Evolutionary conservation across 2,888 invertebrate genomes (phyloP).

Genomic region (Cerastoderma edule): DNA sequence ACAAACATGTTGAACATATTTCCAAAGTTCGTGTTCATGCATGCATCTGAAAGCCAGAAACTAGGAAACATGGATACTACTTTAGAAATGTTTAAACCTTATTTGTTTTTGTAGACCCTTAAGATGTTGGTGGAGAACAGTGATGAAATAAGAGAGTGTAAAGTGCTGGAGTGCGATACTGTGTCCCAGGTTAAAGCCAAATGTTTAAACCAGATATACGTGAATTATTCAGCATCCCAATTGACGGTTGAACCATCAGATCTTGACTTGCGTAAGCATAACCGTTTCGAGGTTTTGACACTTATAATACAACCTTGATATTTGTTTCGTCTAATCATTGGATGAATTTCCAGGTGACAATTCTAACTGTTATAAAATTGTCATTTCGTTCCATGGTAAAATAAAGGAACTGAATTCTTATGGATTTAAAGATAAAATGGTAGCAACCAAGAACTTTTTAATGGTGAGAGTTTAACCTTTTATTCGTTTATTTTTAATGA

Average conservation of each 20-base stretch:
- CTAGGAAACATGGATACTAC: too few relatives aligned
- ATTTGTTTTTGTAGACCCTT: constrained; percentile 35
- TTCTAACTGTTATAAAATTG: neutral
- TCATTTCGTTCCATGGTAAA: neutral
- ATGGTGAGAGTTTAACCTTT: too few relatives aligned
- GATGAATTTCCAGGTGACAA: neutral
- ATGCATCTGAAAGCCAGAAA: too few relatives aligned
- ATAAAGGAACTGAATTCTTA: neutral
- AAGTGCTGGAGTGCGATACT: constrained; percentile 68
- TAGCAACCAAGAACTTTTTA: too few relatives aligned
- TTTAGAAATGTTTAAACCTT: neutral
- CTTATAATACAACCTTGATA: too few relatives aligned
- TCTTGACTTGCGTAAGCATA: constrained; percentile 51
- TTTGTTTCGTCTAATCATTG: too few relatives aligned
- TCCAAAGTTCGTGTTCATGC: too few relatives aligned
- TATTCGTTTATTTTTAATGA: too few relatives aligned
- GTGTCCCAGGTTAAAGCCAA: constrained; percentile 64
- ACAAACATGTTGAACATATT: too few relatives aligned
- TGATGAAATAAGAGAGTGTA: constrained; percentile 46
- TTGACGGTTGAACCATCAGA: constrained; percentile 45
- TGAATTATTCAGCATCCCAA: constrained; percentile 63
- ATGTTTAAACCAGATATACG: constrained; percentile 62
- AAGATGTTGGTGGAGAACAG: constrained; percentile 50
- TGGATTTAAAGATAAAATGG: too few relatives aligned
- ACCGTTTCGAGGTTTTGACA: too few relatives aligned